These are phyloP conservation scores for Suillia variegata DNA, from an alignment of 2,888 invertebrate genomes.

Conservation along the genomic window DNA sequence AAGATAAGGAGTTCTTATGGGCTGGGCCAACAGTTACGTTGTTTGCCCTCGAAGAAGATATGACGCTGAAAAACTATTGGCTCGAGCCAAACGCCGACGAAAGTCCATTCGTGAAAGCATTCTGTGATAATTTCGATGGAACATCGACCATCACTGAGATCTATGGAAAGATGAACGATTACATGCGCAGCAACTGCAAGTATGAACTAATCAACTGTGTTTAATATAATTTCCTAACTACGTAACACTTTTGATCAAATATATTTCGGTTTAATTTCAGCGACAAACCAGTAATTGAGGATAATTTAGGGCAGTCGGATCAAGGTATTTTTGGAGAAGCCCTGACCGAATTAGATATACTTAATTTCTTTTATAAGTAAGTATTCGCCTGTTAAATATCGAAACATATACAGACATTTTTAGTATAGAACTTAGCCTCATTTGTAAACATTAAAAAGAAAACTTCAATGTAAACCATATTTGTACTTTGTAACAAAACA, in stretches of 20 bases:
- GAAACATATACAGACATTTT: too few relatives aligned
- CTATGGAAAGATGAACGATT: neutral
- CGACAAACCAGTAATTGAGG: constrained; percentile 1
- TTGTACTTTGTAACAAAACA: too few relatives aligned
- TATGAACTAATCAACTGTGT: too few relatives aligned
- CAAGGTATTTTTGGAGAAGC: constrained; percentile 15
- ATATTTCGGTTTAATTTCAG: neutral
- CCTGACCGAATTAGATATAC: too few relatives aligned
- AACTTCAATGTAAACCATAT: too few relatives aligned
- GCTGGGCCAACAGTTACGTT: constrained; percentile 3
- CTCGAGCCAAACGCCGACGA: neutral
- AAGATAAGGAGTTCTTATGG: neutral
- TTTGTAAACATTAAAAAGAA: too few relatives aligned
- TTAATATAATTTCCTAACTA: too few relatives aligned
- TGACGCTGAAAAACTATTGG: constrained; percentile 15
- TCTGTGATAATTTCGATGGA: constrained; percentile 20
- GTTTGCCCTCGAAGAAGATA: constrained; percentile 6
- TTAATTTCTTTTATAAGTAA: too few relatives aligned
- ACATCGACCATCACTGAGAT: neutral
- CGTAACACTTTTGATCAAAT: constrained; percentile 12
- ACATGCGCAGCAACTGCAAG: too few relatives aligned
- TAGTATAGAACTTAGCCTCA: too few relatives aligned
- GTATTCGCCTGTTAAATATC: too few relatives aligned
- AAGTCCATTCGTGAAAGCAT: constrained; percentile 23
- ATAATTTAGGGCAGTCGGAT: neutral